phyloP scores from a whole-genome alignment of 2,888 invertebrate genomes.

The Heliothis peltigera region DNA sequence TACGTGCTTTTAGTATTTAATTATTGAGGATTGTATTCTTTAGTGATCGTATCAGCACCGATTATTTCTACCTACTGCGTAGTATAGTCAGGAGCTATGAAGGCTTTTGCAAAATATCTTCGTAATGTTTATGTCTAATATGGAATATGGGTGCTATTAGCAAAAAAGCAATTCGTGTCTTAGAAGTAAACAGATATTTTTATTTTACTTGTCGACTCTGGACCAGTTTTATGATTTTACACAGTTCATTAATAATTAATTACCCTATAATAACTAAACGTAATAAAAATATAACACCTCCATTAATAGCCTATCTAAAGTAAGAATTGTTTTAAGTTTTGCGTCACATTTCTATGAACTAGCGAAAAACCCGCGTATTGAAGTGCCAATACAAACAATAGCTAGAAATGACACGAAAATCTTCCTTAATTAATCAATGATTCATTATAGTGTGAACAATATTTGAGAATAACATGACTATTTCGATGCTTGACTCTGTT shows the following conservation, averaged over 20 bases:
- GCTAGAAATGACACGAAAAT: conserved; percentile 18
- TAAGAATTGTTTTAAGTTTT: conserved; percentile 6
- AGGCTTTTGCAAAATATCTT: background rate
- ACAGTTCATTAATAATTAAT: background rate
- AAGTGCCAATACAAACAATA: conserved; percentile 23
- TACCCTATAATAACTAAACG: background rate
- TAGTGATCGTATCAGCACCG: background rate
- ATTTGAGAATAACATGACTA: conserved; percentile 14
- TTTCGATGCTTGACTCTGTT: background rate
- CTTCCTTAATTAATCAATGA: conserved; percentile 28
- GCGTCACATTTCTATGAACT: conserved; percentile 36
- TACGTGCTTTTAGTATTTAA: background rate
- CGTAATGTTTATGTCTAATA: too few species aligned
- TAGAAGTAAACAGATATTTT: too few species aligned
- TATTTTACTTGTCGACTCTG: background rate
- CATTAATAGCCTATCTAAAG: too few species aligned
- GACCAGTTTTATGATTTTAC: background rate
- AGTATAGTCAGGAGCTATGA: background rate
- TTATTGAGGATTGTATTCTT: background rate
- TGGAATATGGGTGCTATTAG: too few species aligned
- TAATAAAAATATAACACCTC: too few species aligned
- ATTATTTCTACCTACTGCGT: background rate
- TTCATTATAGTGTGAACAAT: conserved; percentile 24
- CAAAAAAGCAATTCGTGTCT: too few species aligned
- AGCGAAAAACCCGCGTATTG: background rate